Evolutionary conservation across 1,140 invertebrate genomes (phyloP).

Genomic region (Euura lappo): DNA sequence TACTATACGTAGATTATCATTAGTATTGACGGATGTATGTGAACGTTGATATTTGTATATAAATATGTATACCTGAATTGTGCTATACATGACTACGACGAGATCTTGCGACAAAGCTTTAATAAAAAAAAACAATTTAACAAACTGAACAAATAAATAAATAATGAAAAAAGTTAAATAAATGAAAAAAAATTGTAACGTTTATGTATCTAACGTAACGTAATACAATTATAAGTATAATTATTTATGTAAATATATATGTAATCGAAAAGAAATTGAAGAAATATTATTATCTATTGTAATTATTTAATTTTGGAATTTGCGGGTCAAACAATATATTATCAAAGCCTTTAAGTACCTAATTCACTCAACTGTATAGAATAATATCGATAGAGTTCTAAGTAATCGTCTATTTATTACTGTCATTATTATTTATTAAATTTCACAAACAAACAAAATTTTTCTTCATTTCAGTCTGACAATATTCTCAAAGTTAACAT

Average conservation of each 20-base stretch:
- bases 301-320: neutral
- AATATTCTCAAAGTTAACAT: too few relatives aligned
- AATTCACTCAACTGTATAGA: too few relatives aligned
- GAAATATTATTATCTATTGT: neutral
- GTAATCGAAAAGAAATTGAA: neutral
- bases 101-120: neutral
- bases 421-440: too few relatives aligned
- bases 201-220: too few relatives aligned
- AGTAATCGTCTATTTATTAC: too few relatives aligned
- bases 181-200: neutral
- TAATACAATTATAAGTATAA: too few relatives aligned
- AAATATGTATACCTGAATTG: neutral
- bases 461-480: too few relatives aligned
- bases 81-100: neutral
- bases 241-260: neutral
- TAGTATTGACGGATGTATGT: too few relatives aligned
- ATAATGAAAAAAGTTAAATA: neutral
- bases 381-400: too few relatives aligned
- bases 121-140: neutral
- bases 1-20: too few relatives aligned
- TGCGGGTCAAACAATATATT: neutral
- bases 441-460: too few relatives aligned
- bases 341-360: neutral
- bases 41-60: neutral
- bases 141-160: neutral